Evolutionary conservation across 1,140 invertebrate genomes (phyloP).

Genomic region (Xylocopa sonorina): DNA sequence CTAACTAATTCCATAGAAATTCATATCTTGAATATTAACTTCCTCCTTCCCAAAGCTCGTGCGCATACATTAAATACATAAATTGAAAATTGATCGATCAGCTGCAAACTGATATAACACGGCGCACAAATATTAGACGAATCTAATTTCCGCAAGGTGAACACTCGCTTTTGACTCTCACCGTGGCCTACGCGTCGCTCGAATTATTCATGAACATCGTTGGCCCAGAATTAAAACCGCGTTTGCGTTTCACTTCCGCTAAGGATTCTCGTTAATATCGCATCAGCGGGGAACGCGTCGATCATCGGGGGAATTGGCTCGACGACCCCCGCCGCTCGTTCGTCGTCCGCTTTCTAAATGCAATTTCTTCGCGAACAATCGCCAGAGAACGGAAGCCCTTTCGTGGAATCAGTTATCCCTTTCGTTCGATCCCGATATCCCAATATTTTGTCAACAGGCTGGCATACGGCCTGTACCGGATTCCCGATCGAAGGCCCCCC

Average conservation of each 20-base stretch:
- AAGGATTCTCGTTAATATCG: neutral
- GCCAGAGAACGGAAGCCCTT: constrained; percentile 17
- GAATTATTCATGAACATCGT: neutral
- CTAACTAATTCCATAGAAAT: no score
- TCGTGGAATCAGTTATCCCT: constrained; percentile 72
- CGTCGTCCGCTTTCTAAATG: neutral
- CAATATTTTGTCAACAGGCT: constrained; percentile 79
- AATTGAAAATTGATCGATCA: no score
- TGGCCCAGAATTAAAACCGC: neutral
- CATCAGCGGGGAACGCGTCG: neutral
- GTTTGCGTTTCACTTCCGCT: neutral
- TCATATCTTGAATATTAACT: no score
- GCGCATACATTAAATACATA: no score
- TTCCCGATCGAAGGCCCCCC: constrained; percentile 62
- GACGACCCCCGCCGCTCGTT: neutral
- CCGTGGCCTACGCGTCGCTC: no score
- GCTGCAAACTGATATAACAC: no score
- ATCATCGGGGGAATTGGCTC: neutral
- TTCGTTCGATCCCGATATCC: constrained; percentile 69
- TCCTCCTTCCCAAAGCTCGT: no score
- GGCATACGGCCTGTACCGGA: constrained; percentile 73
- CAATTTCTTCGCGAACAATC: constrained; percentile 1
- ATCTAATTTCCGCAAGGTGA: no score
- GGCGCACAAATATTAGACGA: no score
- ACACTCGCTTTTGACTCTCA: no score